Evolutionary conservation across 2,888 invertebrate species (phyloP), one percentile per base, ranked within the genome.

Genomic region (Ischnus inquisitorius): DNA sequence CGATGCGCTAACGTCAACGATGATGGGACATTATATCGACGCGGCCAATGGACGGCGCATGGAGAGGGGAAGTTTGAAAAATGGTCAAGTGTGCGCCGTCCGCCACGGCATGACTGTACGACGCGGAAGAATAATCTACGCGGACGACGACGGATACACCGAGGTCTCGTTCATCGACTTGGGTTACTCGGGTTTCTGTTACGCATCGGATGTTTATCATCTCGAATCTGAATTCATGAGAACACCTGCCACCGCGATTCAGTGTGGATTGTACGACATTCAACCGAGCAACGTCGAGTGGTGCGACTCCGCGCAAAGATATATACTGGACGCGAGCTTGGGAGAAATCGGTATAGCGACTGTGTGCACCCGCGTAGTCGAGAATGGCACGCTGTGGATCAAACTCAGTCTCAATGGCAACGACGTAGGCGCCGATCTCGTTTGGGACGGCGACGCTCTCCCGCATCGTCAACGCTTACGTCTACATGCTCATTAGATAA

Each of bases 161-260:
- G 80, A 84, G 6, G 67, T 84, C 10, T 81, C 72, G 80, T 57
- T 74, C 8, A 19, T 84, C 10, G 84, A 84, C 41, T n/a, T 25
- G 12, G 80, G 72, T n/a, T 78, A 14, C 12, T 41, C 54, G n/a
- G 74, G 48, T 51, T 72, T 41, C 41, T 74, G 34, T 34, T 22
- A 62, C 22, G 43, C 22, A 19, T 74, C 25, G 16, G 22, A 57
- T 2, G 39, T 84, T 43, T 81, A 69, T 39, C 19, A 78, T 54
- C 81, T 84, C 16, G 84, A 68, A 0, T 8, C 14, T 0, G 46
- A 64, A 28, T 84, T 84, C 16, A 46, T 22, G 48, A 46, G 48
- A 10, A 60, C 74, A 19, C 77, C 84, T 6, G 22, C 46, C 2
- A 62, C 39, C 16, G 65, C 78, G n/a, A 57, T 78, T 12, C 72